Percentiles rank a stretch among this genome's conserved stretches.
Evolutionary conservation across 2,888 invertebrate species (phyloP).

Genomic region (Nineta flava): DNA sequence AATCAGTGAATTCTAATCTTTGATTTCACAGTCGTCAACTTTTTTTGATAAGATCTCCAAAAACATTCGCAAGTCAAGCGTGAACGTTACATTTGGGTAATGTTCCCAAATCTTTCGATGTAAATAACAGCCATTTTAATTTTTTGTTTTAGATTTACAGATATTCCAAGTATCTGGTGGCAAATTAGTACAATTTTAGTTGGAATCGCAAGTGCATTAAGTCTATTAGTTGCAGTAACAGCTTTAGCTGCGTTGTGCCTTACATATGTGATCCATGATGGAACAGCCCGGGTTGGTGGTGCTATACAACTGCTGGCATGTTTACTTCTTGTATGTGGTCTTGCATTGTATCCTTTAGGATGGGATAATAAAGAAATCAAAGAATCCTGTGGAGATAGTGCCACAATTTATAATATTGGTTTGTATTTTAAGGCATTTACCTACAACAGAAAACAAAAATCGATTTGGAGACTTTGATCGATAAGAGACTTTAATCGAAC

Average conservation of each 20-base stretch:
- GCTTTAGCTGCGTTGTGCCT: neutral
- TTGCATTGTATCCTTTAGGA: conserved; percentile 1
- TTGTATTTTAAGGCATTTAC: neutral
- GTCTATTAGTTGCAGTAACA: neutral
- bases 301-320: neutral
- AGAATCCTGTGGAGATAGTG: neutral
- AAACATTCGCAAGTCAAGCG: no score
- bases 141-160: neutral
- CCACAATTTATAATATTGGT: conserved; percentile 1
- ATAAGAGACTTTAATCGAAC: no score
- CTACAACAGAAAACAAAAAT: no score
- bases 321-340: neutral
- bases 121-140: no score
- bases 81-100: no score
- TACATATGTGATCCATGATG: neutral
- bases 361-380: conserved; percentile 1
- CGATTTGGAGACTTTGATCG: no score
- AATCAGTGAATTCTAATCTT: no score
- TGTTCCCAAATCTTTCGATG: no score
- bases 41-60: no score
- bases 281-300: neutral
- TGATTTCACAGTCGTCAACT: no score
- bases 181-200: conserved; percentile 1
- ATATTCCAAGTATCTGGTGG: conserved; percentile 3
- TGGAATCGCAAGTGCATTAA: neutral